phyloP scores from a whole-genome alignment of 1,140 invertebrate genomes.

The Samia ricini region DNA sequence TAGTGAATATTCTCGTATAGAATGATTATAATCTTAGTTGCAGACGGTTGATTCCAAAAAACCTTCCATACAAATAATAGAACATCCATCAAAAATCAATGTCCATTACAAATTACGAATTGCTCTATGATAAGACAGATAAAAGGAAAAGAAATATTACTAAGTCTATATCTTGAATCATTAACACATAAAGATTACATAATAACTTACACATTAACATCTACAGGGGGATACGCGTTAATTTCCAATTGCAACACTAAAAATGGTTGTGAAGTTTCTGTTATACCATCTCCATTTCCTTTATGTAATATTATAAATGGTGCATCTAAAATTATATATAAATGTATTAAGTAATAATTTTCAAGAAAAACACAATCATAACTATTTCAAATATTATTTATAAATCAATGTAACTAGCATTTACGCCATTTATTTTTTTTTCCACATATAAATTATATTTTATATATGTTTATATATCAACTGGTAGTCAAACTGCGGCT shows the following conservation, averaged over 20 bases:
- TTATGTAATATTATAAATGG: conserved; percentile 28
- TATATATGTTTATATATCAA: too few relatives aligned
- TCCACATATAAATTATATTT: neutral
- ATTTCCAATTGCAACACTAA: conserved; percentile 19
- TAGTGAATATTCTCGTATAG: too few relatives aligned
- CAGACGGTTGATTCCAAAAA: too few relatives aligned
- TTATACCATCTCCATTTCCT: conserved; percentile 3
- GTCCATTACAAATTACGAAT: too few relatives aligned
- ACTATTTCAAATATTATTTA: neutral
- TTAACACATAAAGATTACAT: neutral
- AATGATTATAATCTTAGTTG: too few relatives aligned
- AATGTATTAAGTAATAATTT: neutral
- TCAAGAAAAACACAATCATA: neutral
- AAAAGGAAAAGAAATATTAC: too few relatives aligned
- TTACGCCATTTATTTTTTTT: neutral
- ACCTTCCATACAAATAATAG: too few relatives aligned
- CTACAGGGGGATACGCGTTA: conserved; percentile 31
- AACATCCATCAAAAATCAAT: too few relatives aligned
- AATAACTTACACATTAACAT: conserved; percentile 35
- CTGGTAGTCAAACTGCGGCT: neutral
- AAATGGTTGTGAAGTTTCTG: conserved; percentile 19
- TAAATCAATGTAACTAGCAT: neutral
- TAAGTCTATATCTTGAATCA: too few relatives aligned
- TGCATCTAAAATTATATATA: conserved; percentile 26
- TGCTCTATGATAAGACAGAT: too few relatives aligned